Percentiles rank a stretch among this genome's conserved stretches.
Conservation (phyloP, 2,113 vertebrate genomes). For the Tachysurus fulvidraco region DNA sequence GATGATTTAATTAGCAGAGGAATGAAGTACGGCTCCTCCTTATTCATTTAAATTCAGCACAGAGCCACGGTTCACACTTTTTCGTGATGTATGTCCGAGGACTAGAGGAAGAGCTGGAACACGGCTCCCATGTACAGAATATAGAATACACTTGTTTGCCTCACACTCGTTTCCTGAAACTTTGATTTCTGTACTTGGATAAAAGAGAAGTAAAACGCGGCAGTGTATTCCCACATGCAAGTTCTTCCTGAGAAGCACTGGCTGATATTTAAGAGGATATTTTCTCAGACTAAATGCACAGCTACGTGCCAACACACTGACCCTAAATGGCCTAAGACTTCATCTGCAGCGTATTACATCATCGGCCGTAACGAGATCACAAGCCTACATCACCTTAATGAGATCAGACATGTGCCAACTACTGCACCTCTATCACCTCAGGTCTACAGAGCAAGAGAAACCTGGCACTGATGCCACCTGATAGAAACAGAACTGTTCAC, state of each 20-base stretch:
- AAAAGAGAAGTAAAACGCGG: not conserved
- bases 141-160: not conserved
- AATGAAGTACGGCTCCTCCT: not conserved
- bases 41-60: not conserved
- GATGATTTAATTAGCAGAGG: conserved; percentile 6
- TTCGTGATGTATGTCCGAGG: not conserved
- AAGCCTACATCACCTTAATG: conserved; percentile 51
- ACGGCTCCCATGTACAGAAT: not conserved
- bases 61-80: not conserved
- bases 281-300: not conserved
- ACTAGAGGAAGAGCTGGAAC: not conserved
- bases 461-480: not conserved
- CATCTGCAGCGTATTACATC: conserved; percentile 42
- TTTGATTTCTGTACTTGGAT: not conserved
- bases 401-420: conserved; percentile 37
- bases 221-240: not conserved
- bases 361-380: conserved; percentile 46
- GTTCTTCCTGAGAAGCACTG: not conserved
- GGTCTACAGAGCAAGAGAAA: not conserved
- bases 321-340: conserved; percentile 33
- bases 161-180: not conserved
- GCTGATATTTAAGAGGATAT: conserved; percentile 1
- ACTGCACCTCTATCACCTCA: conserved; percentile 16
- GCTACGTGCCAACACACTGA: conserved; percentile 30
- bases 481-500: conserved; percentile 3